Evolutionary conservation across 2,888 invertebrate species (phyloP).

Genomic region (Neoaliturus tenellus): DNA sequence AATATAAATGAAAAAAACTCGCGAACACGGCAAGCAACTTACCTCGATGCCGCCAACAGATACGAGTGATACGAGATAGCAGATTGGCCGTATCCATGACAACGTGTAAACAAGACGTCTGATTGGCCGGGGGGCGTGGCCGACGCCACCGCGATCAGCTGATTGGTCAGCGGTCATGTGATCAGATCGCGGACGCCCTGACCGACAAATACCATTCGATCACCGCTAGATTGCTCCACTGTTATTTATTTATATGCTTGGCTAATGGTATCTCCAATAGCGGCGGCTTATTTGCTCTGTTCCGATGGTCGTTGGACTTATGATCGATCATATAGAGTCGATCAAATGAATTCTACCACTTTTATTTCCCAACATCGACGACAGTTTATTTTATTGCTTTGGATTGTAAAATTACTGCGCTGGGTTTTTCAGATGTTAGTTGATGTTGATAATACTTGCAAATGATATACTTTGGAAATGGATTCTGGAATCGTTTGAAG

Average conservation of each 20-base stretch:
- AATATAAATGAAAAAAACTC: too few relatives aligned
- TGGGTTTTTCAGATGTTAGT: too few relatives aligned
- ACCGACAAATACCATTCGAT: not conserved
- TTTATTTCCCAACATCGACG: not conserved
- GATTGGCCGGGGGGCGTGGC: slow-evolving; percentile 36
- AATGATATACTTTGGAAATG: too few relatives aligned
- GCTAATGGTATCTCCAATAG: not conserved
- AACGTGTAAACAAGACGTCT: slow-evolving; percentile 1
- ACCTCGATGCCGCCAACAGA: slow-evolving; percentile 9
- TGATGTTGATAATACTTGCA: too few relatives aligned
- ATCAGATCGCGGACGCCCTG: not conserved
- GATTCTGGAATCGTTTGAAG: too few relatives aligned
- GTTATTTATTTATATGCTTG: not conserved
- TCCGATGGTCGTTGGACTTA: not conserved
- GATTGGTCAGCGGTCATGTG: slow-evolving; percentile 2
- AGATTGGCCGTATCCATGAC: slow-evolving; percentile 34
- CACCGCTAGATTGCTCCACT: not conserved
- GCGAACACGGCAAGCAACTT: too few relatives aligned
- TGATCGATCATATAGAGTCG: not conserved
- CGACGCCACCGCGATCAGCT: not conserved
- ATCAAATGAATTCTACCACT: not conserved
- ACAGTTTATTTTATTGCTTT: too few relatives aligned
- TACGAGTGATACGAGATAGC: not conserved
- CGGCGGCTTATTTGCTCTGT: not conserved
- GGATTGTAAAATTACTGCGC: too few relatives aligned